These are phyloP conservation scores for Synergus umbraculus DNA, from an alignment of 2,888 invertebrate species.

Conservation along the genomic window DNA sequence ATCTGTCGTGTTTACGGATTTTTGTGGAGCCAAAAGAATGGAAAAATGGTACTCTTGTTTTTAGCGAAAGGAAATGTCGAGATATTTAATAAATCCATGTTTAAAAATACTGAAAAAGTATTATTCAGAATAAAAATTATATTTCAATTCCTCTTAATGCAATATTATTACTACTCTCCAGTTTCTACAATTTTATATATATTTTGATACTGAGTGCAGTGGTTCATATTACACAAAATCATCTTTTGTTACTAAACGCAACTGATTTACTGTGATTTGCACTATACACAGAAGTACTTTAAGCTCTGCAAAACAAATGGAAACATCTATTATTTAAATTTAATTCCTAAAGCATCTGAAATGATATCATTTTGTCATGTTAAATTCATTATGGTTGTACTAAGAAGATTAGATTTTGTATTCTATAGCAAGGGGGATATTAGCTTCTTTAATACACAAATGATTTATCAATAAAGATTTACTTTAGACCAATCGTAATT, in stretches of 20 bases:
- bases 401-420: neutral
- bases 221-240: no score
- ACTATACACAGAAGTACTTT: neutral
- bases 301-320: neutral
- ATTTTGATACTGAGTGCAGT: no score
- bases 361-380: neutral
- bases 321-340: neutral
- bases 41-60: neutral
- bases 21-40: neutral
- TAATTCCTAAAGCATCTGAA: neutral
- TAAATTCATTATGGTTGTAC: conserved; percentile 6
- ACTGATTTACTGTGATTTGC: neutral
- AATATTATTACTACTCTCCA: no score
- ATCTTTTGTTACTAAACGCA: neutral
- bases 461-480: no score
- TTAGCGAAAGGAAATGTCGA: no score
- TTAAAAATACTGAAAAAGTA: no score
- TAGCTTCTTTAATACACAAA: neutral
- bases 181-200: no score
- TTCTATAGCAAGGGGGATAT: neutral
- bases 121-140: no score
- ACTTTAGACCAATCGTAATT: no score
- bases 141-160: no score
- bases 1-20: conserved; percentile 9
- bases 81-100: no score